These are phyloP conservation scores for Echinarachnius parma DNA, from an alignment of 53 echinoderm and acorn worm species.

Conservation along the genomic window DNA sequence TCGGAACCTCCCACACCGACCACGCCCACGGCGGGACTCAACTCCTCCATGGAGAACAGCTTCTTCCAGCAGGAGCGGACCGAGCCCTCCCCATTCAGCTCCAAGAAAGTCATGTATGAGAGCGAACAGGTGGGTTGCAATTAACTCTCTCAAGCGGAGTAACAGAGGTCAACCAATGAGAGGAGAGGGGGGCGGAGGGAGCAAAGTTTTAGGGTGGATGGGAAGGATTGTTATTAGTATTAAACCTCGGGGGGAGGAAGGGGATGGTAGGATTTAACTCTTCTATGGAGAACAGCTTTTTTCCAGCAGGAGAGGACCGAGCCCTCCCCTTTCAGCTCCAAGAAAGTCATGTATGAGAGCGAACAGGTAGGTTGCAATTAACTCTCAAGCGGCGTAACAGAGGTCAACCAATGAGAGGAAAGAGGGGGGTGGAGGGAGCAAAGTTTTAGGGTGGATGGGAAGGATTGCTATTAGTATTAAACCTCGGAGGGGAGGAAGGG, in stretches of 20 bases:
- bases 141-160: background rate
- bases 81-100: conserved; percentile 80
- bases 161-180: too few relatives aligned
- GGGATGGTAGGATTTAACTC: too few relatives aligned
- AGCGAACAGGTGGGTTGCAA: conserved; percentile 69
- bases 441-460: too few relatives aligned
- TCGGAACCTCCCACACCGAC: background rate
- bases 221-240: too few relatives aligned
- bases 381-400: background rate
- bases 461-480: too few relatives aligned
- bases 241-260: too few relatives aligned
- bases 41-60: conserved; percentile 48
- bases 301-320: conserved; percentile 56
- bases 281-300: conserved; percentile 17
- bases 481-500: too few relatives aligned
- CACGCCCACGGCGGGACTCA: background rate
- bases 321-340: conserved; percentile 81
- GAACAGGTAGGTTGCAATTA: conserved; percentile 66
- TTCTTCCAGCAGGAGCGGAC: conserved; percentile 47
- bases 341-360: conserved; percentile 88
- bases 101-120: conserved; percentile 91
- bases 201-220: too few relatives aligned
- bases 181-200: too few relatives aligned
- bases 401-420: background rate
- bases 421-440: too few relatives aligned